A percentile compares a stretch with the other conserved stretches of the same genome.
Evolutionary conservation across 1,140 invertebrate genomes (phyloP).

Genomic region (Parasteatoda tepidariorum): DNA sequence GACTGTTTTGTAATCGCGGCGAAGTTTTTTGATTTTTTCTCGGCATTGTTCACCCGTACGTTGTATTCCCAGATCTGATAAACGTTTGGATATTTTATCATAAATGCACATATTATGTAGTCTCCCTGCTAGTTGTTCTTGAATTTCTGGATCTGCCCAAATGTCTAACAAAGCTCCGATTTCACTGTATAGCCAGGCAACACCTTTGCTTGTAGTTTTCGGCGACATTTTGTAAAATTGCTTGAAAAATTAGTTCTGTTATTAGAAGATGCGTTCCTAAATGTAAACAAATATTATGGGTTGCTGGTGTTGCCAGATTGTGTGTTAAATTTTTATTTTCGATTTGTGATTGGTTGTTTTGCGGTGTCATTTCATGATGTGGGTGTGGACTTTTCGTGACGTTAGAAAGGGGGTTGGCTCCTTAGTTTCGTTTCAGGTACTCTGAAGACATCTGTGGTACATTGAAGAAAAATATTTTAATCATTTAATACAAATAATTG

Average conservation of each 20-base stretch:
- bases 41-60: slow-evolving; percentile 48
- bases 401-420: no score
- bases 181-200: slow-evolving; percentile 49
- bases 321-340: no score
- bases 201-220: slow-evolving; percentile 42
- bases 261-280: no score
- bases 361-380: no score
- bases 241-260: neutral
- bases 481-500: no score
- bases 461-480: no score
- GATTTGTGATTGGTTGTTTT: no score
- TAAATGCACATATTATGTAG: slow-evolving; percentile 57
- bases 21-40: slow-evolving; percentile 54
- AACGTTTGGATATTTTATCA: slow-evolving; percentile 45
- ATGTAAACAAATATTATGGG: no score
- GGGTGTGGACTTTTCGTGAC: no score
- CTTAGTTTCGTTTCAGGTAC: no score
- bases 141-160: slow-evolving; percentile 52
- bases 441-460: no score
- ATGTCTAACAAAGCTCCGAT: slow-evolving; percentile 41
- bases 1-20: slow-evolving; percentile 52
- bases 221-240: neutral
- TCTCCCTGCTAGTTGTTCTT: slow-evolving; percentile 43
- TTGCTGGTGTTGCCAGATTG: no score
- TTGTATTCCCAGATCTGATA: slow-evolving; percentile 28